Conservation (phyloP, 2,113 vertebrate genomes). For the Archilochus colubris region DNA sequence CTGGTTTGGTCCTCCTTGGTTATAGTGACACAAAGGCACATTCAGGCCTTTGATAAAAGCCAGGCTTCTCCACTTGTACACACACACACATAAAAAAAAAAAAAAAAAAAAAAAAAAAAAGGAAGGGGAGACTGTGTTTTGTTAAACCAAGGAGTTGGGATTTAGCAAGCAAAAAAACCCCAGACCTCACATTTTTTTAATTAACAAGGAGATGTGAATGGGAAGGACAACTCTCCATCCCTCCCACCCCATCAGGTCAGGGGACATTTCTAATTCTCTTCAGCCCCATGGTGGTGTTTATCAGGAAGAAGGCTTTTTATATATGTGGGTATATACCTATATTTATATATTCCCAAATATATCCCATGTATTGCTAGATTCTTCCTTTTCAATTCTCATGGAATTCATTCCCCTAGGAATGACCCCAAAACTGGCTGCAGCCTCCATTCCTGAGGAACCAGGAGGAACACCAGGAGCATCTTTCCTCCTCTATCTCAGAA, state of each 20-base stretch:
- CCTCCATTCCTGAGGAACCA: background rate
- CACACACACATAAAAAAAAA: background rate
- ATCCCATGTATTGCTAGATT: background rate
- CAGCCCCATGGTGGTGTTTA: background rate
- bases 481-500: background rate
- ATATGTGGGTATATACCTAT: no score
- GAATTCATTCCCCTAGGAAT: background rate
- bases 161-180: background rate
- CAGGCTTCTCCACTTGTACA: constrained; percentile 14
- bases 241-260: background rate
- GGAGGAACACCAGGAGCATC: background rate
- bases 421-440: background rate
- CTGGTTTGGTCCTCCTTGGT: background rate
- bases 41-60: constrained; percentile 51
- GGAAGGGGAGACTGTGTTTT: background rate
- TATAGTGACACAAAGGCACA: background rate
- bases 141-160: background rate
- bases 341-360: no score
- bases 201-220: background rate
- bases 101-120: background rate
- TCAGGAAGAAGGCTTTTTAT: background rate
- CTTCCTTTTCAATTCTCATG: background rate
- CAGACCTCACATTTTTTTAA: background rate
- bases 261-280: background rate
- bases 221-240: background rate